Conservation (phyloP, 2,113 vertebrate genomes). For the Siphamia tubifer region DNA sequence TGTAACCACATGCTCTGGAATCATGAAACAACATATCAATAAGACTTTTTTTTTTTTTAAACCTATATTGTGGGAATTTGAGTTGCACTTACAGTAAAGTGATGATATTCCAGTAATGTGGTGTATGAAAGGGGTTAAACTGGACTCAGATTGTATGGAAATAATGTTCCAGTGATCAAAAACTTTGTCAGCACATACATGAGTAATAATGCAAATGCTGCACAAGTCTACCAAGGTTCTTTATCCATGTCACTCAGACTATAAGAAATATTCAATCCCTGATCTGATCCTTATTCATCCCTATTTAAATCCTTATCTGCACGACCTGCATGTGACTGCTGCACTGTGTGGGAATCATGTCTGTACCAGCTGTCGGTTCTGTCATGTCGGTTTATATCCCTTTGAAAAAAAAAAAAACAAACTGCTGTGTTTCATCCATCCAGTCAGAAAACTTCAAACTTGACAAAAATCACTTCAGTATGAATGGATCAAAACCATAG, state of each 20-base stretch:
- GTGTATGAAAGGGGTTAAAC: too few species aligned
- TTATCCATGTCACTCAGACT: slow-evolving; percentile 2
- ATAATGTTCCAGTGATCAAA: slow-evolving; percentile 13
- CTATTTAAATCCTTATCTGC: slow-evolving; percentile 24
- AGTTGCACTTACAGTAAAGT: too few species aligned
- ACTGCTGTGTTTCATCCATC: not conserved
- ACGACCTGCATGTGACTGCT: not conserved
- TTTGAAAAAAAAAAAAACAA: not conserved
- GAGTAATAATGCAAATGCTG: slow-evolving; percentile 13
- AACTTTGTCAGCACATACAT: not conserved
- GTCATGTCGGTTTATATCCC: not conserved
- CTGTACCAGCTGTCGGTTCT: slow-evolving; percentile 1
- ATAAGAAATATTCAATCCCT: slow-evolving; percentile 27
- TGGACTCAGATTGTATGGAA: slow-evolving; percentile 25
- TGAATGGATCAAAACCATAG: too few species aligned
- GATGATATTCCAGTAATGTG: too few species aligned
- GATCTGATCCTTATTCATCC: too few species aligned
- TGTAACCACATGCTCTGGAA: too few species aligned
- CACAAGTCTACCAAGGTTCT: not conserved
- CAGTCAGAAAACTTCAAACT: too few species aligned
- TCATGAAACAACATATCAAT: too few species aligned
- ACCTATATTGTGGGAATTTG: too few species aligned
- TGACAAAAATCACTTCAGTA: too few species aligned
- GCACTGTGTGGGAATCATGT: not conserved
- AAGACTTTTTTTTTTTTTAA: too few species aligned